Evolutionary conservation across 2,888 invertebrate species (phyloP), one percentile per base, ranked within the genome.

Genomic region (Acleris laterana): DNA sequence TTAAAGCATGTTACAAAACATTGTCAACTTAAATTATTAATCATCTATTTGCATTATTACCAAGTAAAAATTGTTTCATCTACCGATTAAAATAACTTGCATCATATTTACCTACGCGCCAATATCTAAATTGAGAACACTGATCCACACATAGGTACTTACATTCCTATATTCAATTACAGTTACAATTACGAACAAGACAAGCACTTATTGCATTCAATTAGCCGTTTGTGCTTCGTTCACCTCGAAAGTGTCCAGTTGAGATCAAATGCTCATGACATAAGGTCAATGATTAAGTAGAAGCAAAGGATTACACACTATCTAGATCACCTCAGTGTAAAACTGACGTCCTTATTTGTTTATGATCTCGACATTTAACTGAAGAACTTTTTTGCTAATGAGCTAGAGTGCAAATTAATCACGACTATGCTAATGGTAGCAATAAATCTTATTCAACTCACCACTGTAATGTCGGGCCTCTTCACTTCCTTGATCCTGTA

Each of bases 401-500:
- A 19, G 38, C 20, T 38, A 38, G 7, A 25, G 25, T 4, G 19
- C n/a, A 32, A 42, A 20, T 50, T 44, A 32, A 63, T 52, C 52
- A 63, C 58, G 52, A 53, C 19, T 48, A 48, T 38, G 58, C 25
- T 46, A 58, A 63, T 52, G 25, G 28, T 20, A 42, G n/a, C 20
- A 50, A 44, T 57, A 63, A 57, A 60, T 50, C 53, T 25, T 38
- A 38, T 72, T 78, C 20, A 53, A 87, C 92, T 86, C 72, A 93
- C 92, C 77, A 81, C 74, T 68, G 76, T 78, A 7, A 84, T 69
- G 67, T 88, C 80, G 7, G 77, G 77, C 73, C 82, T 86, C 74
- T 93, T 95, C 50, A 94, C 94, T 85, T 97, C 97, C 69, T 96
- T 94, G 70, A 97, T 94, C 70, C 95, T 94, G 72, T 95, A 94